phyloP scores from a whole-genome alignment of 1,140 invertebrate genomes.

The Rhagoletis pomonella region DNA sequence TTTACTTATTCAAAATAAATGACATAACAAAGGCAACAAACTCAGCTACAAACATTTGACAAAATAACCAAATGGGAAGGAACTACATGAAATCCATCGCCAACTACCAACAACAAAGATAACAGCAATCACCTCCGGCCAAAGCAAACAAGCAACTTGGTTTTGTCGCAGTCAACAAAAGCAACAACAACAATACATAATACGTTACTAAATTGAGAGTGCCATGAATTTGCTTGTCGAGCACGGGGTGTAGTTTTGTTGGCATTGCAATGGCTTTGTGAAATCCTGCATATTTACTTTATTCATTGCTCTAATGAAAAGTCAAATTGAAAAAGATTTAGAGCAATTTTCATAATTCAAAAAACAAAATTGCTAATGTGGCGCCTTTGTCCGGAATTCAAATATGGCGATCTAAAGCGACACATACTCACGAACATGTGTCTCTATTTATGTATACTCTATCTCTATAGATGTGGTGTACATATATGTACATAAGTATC shows the following conservation, averaged over 20 bases:
- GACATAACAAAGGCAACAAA: conserved; percentile 48
- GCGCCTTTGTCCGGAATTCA: background rate
- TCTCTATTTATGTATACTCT: background rate
- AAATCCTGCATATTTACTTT: background rate
- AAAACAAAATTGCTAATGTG: background rate
- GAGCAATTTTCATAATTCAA: background rate
- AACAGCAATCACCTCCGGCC: background rate
- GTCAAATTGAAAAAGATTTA: conserved; percentile 1
- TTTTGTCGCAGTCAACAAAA: background rate
- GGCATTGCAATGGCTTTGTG: background rate
- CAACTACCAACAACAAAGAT: background rate
- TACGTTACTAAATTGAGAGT: too few species aligned
- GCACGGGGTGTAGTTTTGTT: background rate
- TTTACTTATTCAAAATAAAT: conserved; percentile 52
- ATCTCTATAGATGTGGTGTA: too few species aligned
- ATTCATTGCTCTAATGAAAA: background rate
- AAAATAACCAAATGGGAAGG: background rate
- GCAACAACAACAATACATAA: background rate
- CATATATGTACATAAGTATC: background rate
- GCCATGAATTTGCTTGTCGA: too few species aligned
- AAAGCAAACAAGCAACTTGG: conserved; percentile 9
- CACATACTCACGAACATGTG: background rate
- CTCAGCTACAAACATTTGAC: background rate
- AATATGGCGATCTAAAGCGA: background rate
- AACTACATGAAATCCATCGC: background rate